These are phyloP conservation scores for Stigmatopora nigra DNA, from an alignment of 2,113 vertebrate genomes.

Conservation along the genomic window DNA sequence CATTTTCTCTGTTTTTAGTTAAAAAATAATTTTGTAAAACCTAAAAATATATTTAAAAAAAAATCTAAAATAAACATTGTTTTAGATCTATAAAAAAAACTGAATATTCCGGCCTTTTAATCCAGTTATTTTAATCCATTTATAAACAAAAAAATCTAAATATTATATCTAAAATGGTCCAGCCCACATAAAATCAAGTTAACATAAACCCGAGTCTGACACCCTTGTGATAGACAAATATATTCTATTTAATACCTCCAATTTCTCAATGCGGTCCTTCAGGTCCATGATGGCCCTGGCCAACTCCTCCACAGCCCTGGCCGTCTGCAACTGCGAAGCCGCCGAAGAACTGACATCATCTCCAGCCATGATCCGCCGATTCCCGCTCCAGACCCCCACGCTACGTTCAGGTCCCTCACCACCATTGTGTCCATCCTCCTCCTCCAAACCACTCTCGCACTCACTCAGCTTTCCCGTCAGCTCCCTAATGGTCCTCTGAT, in stretches of 20 bases:
- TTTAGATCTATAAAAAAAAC: no score
- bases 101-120: no score
- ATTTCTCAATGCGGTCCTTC: constrained; percentile 89
- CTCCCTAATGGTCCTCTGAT: constrained; percentile 87
- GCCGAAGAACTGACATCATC: constrained; percentile 74
- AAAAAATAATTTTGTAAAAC: no score
- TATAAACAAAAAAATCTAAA: no score
- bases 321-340: constrained; percentile 66
- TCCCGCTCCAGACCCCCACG: constrained; percentile 67
- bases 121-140: no score
- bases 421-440: constrained; percentile 15
- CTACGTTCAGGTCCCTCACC: constrained; percentile 64
- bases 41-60: no score
- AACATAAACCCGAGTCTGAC: no score
- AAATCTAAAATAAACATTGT: no score
- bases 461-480: constrained; percentile 87
- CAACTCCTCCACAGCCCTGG: constrained; percentile 79
- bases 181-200: no score
- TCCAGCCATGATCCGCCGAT: constrained; percentile 79
- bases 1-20: no score
- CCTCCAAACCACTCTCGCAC: constrained; percentile 83
- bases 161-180: no score
- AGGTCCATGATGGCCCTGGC: constrained; percentile 87
- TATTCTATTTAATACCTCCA: constrained; percentile 73
- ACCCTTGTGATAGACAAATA: no score